Evolutionary conservation across 2,797 vertebrate species (phyloP), one percentile per base, ranked within the genome.

Genomic region (Phoebastria nigripes): DNA sequence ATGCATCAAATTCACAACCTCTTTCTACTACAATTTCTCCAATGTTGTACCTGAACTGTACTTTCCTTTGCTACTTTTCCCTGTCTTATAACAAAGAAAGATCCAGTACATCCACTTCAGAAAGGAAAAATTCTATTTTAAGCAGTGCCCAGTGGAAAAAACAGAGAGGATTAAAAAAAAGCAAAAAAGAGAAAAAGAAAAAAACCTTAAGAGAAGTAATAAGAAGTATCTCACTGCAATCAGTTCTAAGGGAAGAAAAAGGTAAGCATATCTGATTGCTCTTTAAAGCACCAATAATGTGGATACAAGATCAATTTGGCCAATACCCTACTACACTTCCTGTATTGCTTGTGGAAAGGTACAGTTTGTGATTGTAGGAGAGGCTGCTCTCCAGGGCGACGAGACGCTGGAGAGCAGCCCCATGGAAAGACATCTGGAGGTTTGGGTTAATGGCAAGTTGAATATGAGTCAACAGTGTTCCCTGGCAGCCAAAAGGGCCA

Each of bases 141-240:
- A 83, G 26, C 11, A 63, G 35, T 46, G 2, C 7, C 14, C 21
- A 59, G 10, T 37, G 54, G 59, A 39, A 87, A 82, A 81, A 35
- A 56, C 5, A 51, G 12, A 41, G 7, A n/a, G 0, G 0, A 17
- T n/a, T 58, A 61, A 55, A 42, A n/a, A 35, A 42, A 42, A 19
- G 14, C 10, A 52, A 42, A 33, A 37, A 13, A 13, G 9, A 9
- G 25, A 26, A 13, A 14, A 33, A 51, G 4, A 3, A 29, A 39
- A 47, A 73, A 65, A 31, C 6, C 24, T 11, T 8, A 22, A 44
- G 4, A 71, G 26, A 59, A 58, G 18, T 35, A 44, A 20, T 41
- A 59, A 24, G 9, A 73, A 42, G 4, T 20, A 21, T 54, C 31
- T 46, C 66, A 46, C 12, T 76, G 39, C 26, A 72, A 55, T 49